Evolutionary conservation across 2,888 invertebrate genomes (phyloP).

Genomic region (Calameuta pallipes): DNA sequence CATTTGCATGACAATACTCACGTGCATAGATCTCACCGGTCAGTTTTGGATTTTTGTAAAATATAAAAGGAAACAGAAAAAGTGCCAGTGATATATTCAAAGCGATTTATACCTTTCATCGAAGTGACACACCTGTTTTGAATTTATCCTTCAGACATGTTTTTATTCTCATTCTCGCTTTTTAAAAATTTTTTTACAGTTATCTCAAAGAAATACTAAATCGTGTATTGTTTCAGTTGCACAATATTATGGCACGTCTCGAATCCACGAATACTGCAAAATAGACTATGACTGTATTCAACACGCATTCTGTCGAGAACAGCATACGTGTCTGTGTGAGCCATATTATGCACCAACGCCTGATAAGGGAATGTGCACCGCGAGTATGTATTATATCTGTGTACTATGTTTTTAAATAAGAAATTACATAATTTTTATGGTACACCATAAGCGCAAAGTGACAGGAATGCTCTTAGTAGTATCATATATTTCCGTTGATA

Average conservation of each 20-base stretch:
- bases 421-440: background rate
- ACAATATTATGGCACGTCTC: conserved; percentile 8
- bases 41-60: background rate
- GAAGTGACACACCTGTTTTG: background rate
- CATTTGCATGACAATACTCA: background rate
- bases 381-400: conserved; percentile 40
- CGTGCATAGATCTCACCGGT: background rate
- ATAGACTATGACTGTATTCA: conserved; percentile 45
- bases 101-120: background rate
- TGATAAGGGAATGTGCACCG: conserved; percentile 41
- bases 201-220: background rate
- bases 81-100: background rate
- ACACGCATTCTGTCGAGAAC: conserved; percentile 43
- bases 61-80: background rate
- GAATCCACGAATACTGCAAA: conserved; percentile 39
- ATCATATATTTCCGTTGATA: background rate
- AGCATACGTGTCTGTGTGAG: conserved; percentile 44
- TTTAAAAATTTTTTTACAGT: background rate
- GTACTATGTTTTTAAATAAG: background rate
- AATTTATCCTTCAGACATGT: background rate
- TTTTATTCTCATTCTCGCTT: background rate
- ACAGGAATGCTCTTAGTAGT: background rate
- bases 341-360: conserved; percentile 37
- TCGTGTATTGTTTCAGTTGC: background rate
- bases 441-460: background rate